These are phyloP conservation scores for Dendrophyllia cribrosa DNA, from an alignment of 64 coral and sea anemone genomes.

Conservation along the genomic window DNA sequence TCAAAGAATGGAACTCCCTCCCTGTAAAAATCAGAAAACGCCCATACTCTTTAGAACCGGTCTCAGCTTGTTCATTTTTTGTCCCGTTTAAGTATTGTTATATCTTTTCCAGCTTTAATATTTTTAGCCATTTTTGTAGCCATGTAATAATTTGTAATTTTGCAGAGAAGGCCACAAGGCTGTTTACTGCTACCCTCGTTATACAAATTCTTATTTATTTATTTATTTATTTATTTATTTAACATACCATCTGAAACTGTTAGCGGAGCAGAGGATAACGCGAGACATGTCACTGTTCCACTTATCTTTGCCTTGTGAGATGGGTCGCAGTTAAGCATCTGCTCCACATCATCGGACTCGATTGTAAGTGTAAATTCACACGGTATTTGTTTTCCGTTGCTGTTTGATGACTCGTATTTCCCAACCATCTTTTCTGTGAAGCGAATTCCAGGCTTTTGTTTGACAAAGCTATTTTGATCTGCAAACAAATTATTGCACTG, in stretches of 20 bases:
- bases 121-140: too few relatives aligned
- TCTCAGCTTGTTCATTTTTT: too few relatives aligned
- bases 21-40: too few relatives aligned
- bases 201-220: too few relatives aligned
- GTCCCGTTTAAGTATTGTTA: too few relatives aligned
- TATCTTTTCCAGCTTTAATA: too few relatives aligned
- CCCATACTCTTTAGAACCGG: too few relatives aligned
- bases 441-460: constrained; percentile 52
- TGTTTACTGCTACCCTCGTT: too few relatives aligned
- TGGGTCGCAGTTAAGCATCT: constrained; percentile 51
- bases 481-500: neutral
- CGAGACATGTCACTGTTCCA: constrained; percentile 42
- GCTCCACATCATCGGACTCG: constrained; percentile 53
- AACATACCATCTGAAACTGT: constrained; percentile 49
- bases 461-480: constrained; percentile 29
- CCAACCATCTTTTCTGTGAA: constrained; percentile 71
- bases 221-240: too few relatives aligned
- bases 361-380: constrained; percentile 54
- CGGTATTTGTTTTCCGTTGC: neutral
- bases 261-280: constrained; percentile 25
- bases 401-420: neutral
- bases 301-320: constrained; percentile 25
- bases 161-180: too few relatives aligned
- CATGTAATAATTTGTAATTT: too few relatives aligned
- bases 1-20: too few relatives aligned